Percentiles rank a stretch among this genome's conserved stretches.
These are phyloP conservation scores for Cephalophus harveyi DNA, from an alignment of 2,113 vertebrate species.

Conservation along the genomic window DNA sequence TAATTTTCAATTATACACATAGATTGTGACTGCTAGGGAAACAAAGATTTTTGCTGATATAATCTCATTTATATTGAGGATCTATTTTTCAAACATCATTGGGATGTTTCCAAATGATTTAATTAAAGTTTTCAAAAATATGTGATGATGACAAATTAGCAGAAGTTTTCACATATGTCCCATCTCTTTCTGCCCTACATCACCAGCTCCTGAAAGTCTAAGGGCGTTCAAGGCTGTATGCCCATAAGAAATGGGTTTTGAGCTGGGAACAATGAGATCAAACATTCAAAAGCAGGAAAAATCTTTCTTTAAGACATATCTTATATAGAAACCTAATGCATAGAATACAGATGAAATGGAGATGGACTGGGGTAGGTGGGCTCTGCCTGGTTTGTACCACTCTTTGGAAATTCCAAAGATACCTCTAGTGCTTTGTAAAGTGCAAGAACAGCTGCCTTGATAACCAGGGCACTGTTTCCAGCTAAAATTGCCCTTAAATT, in stretches of 20 bases:
- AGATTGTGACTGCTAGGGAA: neutral
- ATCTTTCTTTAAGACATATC: neutral
- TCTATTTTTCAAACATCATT: neutral
- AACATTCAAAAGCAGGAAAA: neutral
- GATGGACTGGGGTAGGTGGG: neutral
- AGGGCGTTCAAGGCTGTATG: neutral
- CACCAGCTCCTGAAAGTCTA: neutral
- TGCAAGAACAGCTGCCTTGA: neutral
- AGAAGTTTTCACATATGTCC: neutral
- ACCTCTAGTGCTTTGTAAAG: neutral
- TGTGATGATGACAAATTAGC: neutral
- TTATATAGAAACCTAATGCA: neutral
- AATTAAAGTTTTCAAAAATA: neutral
- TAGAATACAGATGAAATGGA: neutral
- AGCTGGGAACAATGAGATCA: neutral
- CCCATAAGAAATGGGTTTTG: neutral
- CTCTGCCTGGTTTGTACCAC: neutral
- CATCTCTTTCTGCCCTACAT: neutral
- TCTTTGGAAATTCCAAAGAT: neutral
- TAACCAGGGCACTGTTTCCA: neutral
- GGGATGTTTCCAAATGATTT: neutral
- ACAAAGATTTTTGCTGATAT: neutral
- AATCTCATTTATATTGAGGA: neutral
- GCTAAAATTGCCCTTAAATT: neutral
- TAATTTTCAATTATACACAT: neutral